Conservation (phyloP, 2,888 invertebrate genomes). For the Aleiodes testaceus region DNA sequence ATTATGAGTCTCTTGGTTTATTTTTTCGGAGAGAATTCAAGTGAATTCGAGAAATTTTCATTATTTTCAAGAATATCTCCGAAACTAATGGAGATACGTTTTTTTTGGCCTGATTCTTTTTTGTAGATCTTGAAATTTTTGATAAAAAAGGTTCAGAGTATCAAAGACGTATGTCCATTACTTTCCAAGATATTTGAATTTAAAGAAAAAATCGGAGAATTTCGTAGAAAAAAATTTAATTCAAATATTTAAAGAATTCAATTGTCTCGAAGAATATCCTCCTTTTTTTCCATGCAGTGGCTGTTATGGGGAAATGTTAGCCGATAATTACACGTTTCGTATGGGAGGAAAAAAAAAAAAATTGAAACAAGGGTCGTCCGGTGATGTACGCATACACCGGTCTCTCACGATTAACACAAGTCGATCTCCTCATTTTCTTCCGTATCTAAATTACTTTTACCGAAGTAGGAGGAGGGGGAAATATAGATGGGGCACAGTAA, state of each 20-base stretch:
- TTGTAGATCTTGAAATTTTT: background rate
- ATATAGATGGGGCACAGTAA: constrained; percentile 36
- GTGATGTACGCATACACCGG: constrained; percentile 35
- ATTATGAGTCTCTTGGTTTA: background rate
- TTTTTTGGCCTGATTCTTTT: background rate
- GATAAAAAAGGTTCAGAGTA: background rate
- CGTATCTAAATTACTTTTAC: constrained; percentile 53
- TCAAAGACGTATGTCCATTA: background rate
- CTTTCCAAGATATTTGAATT: background rate
- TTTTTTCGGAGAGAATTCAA: background rate
- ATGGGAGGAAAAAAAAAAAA: constrained; percentile 43
- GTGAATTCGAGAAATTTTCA: background rate
- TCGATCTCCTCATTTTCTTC: constrained; percentile 44
- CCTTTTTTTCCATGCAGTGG: constrained; percentile 8
- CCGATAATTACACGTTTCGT: constrained; percentile 56
- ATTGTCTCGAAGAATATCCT: background rate
- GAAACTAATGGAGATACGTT: background rate
- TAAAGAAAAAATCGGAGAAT: background rate
- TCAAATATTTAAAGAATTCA: background rate
- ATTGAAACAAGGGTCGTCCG: constrained; percentile 45
- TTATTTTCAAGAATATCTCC: background rate
- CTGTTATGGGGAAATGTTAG: constrained; percentile 25
- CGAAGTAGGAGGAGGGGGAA: constrained; percentile 3
- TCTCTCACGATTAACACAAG: constrained; percentile 45
- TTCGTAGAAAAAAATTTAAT: background rate